Evolutionary conservation across 1,140 invertebrate genomes (phyloP).

Genomic region (Nymphalis io): DNA sequence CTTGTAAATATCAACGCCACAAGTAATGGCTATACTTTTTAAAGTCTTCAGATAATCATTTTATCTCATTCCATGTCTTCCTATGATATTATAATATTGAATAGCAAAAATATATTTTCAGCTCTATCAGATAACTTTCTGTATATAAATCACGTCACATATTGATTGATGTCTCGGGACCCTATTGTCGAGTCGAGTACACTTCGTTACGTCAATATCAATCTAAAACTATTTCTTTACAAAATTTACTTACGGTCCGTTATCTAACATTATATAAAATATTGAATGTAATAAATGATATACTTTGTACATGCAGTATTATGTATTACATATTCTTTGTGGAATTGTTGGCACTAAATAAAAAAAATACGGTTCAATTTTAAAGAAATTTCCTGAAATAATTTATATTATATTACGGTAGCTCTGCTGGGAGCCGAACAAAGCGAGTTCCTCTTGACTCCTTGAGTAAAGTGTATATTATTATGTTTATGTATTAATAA

Average conservation of each 20-base stretch:
- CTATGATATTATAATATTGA: not conserved
- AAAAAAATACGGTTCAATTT: no score
- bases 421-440: not conserved
- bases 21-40: no score
- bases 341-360: no score
- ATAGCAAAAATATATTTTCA: not conserved
- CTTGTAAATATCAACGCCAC: no score
- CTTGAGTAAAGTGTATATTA: not conserved
- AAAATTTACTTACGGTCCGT: constrained; percentile 13
- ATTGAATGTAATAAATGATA: no score
- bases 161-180: constrained; percentile 11
- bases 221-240: constrained; percentile 21
- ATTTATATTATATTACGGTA: not conserved
- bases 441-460: not conserved
- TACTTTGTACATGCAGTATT: no score
- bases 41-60: no score
- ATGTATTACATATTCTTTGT: no score
- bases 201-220: constrained; percentile 8
- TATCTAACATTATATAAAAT: constrained; percentile 9
- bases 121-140: constrained; percentile 8
- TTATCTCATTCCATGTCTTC: not conserved
- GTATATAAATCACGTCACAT: constrained; percentile 8
- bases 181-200: constrained; percentile 11
- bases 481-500: not conserved
- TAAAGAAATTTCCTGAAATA: not conserved